These are phyloP conservation scores for Eristalinus sepulchralis DNA, from an alignment of 2,888 invertebrate species.

Conservation along the genomic window DNA sequence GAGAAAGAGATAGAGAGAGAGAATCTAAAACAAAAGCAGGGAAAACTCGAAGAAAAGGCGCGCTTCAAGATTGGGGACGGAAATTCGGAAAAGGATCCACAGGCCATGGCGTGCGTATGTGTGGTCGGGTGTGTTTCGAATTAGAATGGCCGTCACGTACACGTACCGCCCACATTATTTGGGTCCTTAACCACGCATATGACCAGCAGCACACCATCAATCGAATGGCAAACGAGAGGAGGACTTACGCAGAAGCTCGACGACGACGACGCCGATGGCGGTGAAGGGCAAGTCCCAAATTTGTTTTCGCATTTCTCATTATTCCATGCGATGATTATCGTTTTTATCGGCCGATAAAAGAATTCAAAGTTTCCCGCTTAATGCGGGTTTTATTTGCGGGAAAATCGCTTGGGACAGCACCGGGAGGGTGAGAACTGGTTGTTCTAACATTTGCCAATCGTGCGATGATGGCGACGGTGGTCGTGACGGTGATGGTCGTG, in stretches of 20 bases:
- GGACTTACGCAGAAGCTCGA: not conserved
- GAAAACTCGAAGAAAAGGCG: not conserved
- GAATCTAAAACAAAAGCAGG: conserved; percentile 16
- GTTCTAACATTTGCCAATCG: not conserved
- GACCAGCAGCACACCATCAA: conserved; percentile 46
- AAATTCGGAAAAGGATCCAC: not conserved
- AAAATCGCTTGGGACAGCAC: conserved; percentile 56
- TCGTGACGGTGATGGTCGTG: no score
- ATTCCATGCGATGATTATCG: conserved; percentile 67
- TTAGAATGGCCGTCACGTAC: conserved; percentile 65
- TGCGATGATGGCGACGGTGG: not conserved
- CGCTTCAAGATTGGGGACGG: not conserved
- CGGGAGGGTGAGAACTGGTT: not conserved
- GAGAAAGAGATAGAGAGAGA: no score
- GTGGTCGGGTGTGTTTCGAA: not conserved
- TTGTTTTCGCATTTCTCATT: conserved; percentile 69
- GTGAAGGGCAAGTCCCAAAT: conserved; percentile 45
- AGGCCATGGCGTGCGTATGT: not conserved
- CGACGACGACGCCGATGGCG: not conserved
- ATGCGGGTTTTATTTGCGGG: conserved; percentile 60
- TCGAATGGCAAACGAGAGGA: conserved; percentile 4
- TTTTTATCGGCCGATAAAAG: conserved; percentile 70
- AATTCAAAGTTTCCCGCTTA: conserved; percentile 65
- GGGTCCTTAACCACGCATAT: conserved; percentile 58
- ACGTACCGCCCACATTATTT: conserved; percentile 39